Evolutionary conservation across 2,797 vertebrate genomes (phyloP), one percentile per base, ranked within the genome.

Genomic region (Coregonus suidteri): DNA sequence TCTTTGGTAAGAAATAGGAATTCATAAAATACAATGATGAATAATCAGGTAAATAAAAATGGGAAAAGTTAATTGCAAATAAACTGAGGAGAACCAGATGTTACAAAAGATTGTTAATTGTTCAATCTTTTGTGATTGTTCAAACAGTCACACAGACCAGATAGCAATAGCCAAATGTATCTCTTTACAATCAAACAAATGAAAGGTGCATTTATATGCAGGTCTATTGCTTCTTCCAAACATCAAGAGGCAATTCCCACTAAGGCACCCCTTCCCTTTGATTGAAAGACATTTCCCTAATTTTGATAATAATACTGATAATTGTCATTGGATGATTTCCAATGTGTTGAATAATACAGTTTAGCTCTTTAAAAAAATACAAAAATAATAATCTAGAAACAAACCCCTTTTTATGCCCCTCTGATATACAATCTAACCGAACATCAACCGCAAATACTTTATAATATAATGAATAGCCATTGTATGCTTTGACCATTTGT

Each of bases 191-290:
- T 72, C 59, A 81, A 83, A 80, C 62, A 73, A 77, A 90, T 87
- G 56, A 59, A 89, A 88, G 88, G 83, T 88, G 87, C 86, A 77
- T 89, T 86, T 66, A 53, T 83, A 88, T 34, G 14, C 79, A 84
- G 83, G 83, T 82, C 62, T 47, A 82, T 83, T 89, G 84, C 86
- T 75, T 87, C 52, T 77, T 84, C 73, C 79, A 81, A 62, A 77
- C 59, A 71, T 78, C n/a, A 73, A 79, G 72, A 77, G 77, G 77
- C 84, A 86, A 78, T 78, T 87, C 70, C 88, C 85, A 82, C 86
- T 91, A 93, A 94, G 91, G 92, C 91, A 93, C 84, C 90, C 74
- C 79, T 86, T 91, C 85, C 89, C 87, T 89, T 90, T 82, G 59
- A 90, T 83, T 81, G 83, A 88, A 89, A 88, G 76, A 86, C 9